A percentile compares a stretch with the other conserved stretches of the same genome.
Conservation (phyloP, 2,797 vertebrate genomes). For the Manis pentadactyla region DNA sequence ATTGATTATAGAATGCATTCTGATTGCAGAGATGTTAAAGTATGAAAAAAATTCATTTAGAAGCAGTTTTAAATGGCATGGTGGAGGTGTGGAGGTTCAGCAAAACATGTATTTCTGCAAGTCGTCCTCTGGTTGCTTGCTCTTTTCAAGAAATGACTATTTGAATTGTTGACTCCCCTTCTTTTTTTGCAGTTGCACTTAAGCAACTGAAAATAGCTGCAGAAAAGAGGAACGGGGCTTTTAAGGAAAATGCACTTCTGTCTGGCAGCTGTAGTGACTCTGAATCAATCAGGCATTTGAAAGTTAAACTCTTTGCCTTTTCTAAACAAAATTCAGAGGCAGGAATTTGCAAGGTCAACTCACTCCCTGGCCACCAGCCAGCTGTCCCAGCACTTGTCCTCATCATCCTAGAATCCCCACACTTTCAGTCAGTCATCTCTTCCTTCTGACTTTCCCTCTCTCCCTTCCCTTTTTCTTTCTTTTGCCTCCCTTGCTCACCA, state of each 20-base stretch:
- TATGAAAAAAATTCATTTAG: neutral
- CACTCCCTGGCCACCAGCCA: neutral
- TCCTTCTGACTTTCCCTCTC: neutral
- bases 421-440: neutral
- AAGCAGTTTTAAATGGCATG: neutral
- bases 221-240: constrained; percentile 1
- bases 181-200: neutral
- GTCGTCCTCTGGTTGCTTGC: neutral
- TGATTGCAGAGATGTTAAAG: constrained; percentile 37
- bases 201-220: constrained; percentile 12
- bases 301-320: neutral
- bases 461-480: neutral
- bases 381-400: neutral
- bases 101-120: constrained; percentile 30
- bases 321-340: constrained; percentile 7
- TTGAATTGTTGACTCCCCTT: neutral
- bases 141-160: constrained; percentile 29
- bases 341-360: neutral
- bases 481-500: neutral
- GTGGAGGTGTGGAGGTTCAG: neutral
- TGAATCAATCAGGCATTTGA: neutral
- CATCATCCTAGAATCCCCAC: neutral
- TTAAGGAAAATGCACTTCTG: constrained; percentile 21
- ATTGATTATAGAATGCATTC: constrained; percentile 1
- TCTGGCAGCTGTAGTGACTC: neutral